phyloP scores from a whole-genome alignment of 2,113 vertebrate genomes.

The Corydoras maculifer region DNA sequence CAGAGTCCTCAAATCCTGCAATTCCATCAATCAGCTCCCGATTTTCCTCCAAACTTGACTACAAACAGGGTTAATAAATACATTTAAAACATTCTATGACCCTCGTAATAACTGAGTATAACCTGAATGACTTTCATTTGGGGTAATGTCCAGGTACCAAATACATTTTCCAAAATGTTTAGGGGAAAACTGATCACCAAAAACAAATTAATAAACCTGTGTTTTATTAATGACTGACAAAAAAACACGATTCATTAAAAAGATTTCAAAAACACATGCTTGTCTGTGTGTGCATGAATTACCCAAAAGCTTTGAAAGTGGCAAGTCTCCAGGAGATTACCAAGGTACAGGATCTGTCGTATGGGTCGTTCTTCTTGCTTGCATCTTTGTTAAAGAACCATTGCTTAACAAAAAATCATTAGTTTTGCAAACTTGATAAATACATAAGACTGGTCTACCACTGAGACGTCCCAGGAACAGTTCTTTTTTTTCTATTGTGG shows the following conservation, averaged over 20 bases:
- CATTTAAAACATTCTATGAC: neutral
- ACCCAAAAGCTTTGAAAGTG: slow-evolving; percentile 95
- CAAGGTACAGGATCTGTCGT: slow-evolving; percentile 84
- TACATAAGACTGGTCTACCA: too few species aligned
- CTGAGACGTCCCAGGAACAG: too few species aligned
- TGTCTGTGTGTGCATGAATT: slow-evolving; percentile 26
- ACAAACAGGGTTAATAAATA: slow-evolving; percentile 7
- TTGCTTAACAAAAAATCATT: neutral
- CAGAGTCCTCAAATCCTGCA: slow-evolving; percentile 85
- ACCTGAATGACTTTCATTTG: too few species aligned
- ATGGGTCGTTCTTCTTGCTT: slow-evolving; percentile 88
- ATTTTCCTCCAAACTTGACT: slow-evolving; percentile 69
- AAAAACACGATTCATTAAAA: too few species aligned
- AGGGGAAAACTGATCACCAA: too few species aligned
- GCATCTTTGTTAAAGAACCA: slow-evolving; percentile 67
- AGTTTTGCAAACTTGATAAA: neutral
- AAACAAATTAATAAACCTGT: too few species aligned
- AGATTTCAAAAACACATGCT: neutral
- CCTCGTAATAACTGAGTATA: too few species aligned
- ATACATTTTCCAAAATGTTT: too few species aligned
- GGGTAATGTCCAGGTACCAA: too few species aligned
- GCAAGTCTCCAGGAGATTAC: slow-evolving; percentile 86
- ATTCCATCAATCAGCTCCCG: slow-evolving; percentile 70
- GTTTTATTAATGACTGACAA: too few species aligned
- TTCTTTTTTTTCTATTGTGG: too few species aligned